These are phyloP conservation scores for Pseudomyrmex dendroicus DNA, from an alignment of 1,140 invertebrate species.

Conservation along the genomic window DNA sequence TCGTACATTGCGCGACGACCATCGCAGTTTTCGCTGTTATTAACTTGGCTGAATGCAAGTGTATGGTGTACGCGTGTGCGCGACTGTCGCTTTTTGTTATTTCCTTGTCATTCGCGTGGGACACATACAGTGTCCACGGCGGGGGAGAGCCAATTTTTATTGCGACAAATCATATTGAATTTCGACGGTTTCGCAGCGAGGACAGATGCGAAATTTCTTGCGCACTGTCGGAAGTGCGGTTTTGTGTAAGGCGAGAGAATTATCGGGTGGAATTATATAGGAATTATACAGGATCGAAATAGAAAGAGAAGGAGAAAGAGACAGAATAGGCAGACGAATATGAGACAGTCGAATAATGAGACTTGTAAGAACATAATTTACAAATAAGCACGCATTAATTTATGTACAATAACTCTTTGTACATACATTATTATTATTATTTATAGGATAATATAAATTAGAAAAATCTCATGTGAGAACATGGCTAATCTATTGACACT, in stretches of 20 bases:
- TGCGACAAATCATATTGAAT: slow-evolving; percentile 50
- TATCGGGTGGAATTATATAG: slow-evolving; percentile 14
- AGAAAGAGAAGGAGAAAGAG: too few species aligned
- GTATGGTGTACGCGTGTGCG: slow-evolving; percentile 17
- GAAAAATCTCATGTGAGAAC: not conserved
- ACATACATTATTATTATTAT: not conserved
- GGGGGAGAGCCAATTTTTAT: slow-evolving; percentile 48
- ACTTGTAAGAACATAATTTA: too few species aligned
- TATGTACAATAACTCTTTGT: too few species aligned
- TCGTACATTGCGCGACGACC: slow-evolving; percentile 19
- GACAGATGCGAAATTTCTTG: slow-evolving; percentile 45
- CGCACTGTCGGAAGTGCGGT: slow-evolving; percentile 4
- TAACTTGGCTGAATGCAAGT: slow-evolving; percentile 55
- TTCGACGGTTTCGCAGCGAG: slow-evolving; percentile 25
- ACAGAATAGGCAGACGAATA: too few species aligned
- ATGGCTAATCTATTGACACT: not conserved
- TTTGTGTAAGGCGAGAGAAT: slow-evolving; percentile 44
- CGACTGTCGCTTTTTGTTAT: slow-evolving; percentile 45
- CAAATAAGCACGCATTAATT: too few species aligned
- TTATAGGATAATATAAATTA: not conserved
- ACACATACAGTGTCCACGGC: slow-evolving; percentile 18
- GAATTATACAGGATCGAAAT: slow-evolving; percentile 5
- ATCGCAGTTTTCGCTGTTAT: slow-evolving; percentile 58
- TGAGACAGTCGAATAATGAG: too few species aligned
- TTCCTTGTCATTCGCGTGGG: slow-evolving; percentile 39